phyloP scores from a whole-genome alignment of 64 coral and sea anemone genomes.

The Actinia tenebrosa region DNA sequence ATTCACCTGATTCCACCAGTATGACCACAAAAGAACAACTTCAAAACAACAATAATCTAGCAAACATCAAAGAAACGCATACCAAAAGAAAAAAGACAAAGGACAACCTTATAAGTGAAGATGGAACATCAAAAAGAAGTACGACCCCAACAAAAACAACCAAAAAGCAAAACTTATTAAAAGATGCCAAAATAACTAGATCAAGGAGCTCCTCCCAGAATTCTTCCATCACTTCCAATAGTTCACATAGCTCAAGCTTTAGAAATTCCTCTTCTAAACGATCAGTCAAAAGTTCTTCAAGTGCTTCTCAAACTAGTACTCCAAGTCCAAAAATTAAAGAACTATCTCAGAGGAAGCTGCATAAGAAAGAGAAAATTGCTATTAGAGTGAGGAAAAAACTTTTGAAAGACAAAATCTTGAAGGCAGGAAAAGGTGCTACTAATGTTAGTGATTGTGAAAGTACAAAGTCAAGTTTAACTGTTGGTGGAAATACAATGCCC shows the following conservation, averaged over 20 bases:
- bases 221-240: not conserved
- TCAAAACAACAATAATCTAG: not conserved
- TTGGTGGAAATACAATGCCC: not conserved
- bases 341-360: not conserved
- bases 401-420: not conserved
- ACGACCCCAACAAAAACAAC: not conserved
- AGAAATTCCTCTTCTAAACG: not conserved
- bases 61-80: not conserved
- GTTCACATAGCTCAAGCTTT: not conserved
- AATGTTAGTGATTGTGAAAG: constrained; percentile 13
- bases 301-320: not conserved
- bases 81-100: not conserved
- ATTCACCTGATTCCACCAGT: not conserved
- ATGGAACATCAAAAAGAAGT: not conserved
- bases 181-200: not conserved
- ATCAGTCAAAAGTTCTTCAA: not conserved
- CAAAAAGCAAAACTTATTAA: not conserved
- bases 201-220: not conserved
- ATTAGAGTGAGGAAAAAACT: constrained; percentile 7
- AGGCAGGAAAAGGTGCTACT: not conserved
- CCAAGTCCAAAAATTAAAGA: not conserved
- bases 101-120: not conserved
- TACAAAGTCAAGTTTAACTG: constrained; percentile 12
- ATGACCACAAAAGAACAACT: not conserved
- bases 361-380: constrained; percentile 5